Conservation (phyloP, 2,888 invertebrate species). For the Amphimallon solstitiale region DNA sequence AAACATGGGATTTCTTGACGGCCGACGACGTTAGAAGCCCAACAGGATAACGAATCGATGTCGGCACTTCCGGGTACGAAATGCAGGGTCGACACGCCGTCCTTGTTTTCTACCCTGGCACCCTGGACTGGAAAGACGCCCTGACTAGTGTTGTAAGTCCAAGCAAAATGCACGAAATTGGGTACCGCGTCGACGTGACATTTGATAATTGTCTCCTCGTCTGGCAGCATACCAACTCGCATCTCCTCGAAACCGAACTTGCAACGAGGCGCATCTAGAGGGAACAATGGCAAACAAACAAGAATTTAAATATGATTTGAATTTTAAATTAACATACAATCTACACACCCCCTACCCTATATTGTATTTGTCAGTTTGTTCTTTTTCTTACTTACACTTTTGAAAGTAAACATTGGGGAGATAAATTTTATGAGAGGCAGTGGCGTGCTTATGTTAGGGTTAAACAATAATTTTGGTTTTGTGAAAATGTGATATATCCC, state of each 20-base stretch:
- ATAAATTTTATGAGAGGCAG: too few species aligned
- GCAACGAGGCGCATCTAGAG: slow-evolving; percentile 82
- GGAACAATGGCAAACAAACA: slow-evolving; percentile 40
- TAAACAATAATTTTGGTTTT: too few species aligned
- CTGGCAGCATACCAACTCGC: slow-evolving; percentile 77
- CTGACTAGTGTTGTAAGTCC: slow-evolving; percentile 85
- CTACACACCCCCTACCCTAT: too few species aligned
- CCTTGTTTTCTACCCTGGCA: slow-evolving; percentile 67
- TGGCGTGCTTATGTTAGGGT: too few species aligned
- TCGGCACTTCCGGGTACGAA: slow-evolving; percentile 70
- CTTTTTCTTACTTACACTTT: too few species aligned
- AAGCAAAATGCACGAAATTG: slow-evolving; percentile 77
- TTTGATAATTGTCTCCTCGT: slow-evolving; percentile 77
- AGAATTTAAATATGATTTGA: slow-evolving; percentile 25
- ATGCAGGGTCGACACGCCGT: slow-evolving; percentile 66
- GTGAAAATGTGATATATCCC: too few species aligned
- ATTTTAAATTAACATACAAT: slow-evolving; percentile 30
- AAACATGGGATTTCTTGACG: slow-evolving; percentile 83
- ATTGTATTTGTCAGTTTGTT: too few species aligned
- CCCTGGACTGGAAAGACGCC: slow-evolving; percentile 77
- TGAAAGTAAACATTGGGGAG: too few species aligned
- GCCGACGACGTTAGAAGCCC: slow-evolving; percentile 87
- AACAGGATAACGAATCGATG: slow-evolving; percentile 86
- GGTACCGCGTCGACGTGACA: slow-evolving; percentile 88
- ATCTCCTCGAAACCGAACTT: slow-evolving; percentile 76